Evolutionary conservation across 2,888 invertebrate species (phyloP), one percentile per base, ranked within the genome.

Genomic region (Gandaritis pyraliata): DNA sequence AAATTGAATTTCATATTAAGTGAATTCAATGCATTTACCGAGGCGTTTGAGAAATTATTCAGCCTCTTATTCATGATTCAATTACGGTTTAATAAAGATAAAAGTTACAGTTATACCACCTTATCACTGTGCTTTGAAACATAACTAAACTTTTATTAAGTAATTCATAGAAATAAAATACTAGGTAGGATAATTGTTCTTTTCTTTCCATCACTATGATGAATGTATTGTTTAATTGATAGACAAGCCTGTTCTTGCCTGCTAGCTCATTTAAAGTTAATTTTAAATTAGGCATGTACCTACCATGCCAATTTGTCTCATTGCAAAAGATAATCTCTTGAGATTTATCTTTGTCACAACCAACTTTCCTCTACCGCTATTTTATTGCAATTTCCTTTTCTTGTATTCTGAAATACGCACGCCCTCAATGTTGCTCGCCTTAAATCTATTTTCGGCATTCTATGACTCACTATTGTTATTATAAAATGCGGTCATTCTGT

Each of bases 391-490:
- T 45, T 54, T 36, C 18, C 53, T 36, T 43, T 54, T 45, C 18
- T 18, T 43, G n/a, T 38, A 15, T 48, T 41, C 13, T 49, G 30
- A 10, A 33, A 15, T 16, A 43, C 15, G 15, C n/a, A 38, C 11
- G 45, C 30, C 52, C 41, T 53, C 38, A 58, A 43, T 58, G 13
- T 13, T 29, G 36, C 11, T 38, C 4, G 8, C 29, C 61, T 49
- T 48, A 48, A 18, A 53, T 33, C 56, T 66, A 65, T 66, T 58
- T 67, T 58, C 29, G 59, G 53, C 49, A 12, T 30, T 46, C 45
- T 53, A 60, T 78, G 79, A 78, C 68, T 78, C 80, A 79, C 72
- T 73, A 80, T 83, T 84, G 74, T 82, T 81, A 77, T 81, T 78
- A 74, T 76, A 72, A 73, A 73, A 83, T 76, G 79, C 82, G 85